Conservation (phyloP, 2,888 invertebrate genomes). For the Ptilodon capucinus region DNA sequence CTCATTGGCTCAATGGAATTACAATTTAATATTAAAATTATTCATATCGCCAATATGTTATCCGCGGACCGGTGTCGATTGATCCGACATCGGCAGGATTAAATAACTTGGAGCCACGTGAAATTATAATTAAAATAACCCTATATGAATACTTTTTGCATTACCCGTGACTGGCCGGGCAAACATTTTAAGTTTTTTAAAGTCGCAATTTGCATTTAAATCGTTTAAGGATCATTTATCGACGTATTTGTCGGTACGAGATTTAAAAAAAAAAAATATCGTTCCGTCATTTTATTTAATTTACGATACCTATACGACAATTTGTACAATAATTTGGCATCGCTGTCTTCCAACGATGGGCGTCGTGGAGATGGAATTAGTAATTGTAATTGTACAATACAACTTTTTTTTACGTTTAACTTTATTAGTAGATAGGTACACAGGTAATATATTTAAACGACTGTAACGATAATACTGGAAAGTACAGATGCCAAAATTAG, state of each 20-base stretch:
- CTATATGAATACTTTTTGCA: constrained; percentile 53
- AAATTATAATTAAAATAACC: constrained; percentile 69
- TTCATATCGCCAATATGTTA: constrained; percentile 38
- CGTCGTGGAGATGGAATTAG: too few relatives aligned
- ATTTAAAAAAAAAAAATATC: constrained; percentile 22
- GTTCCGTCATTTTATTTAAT: constrained; percentile 12
- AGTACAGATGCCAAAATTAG: too few relatives aligned
- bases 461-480: too few relatives aligned
- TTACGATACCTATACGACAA: too few relatives aligned
- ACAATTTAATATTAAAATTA: constrained; percentile 48
- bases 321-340: too few relatives aligned
- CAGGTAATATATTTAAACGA: too few relatives aligned
- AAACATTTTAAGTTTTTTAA: constrained; percentile 62
- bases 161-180: constrained; percentile 34
- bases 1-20: constrained; percentile 42
- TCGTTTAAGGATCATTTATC: constrained; percentile 41
- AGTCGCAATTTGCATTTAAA: constrained; percentile 59
- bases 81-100: constrained; percentile 50
- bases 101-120: constrained; percentile 51
- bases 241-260: constrained; percentile 10
- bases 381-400: too few relatives aligned
- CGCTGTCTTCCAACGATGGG: too few relatives aligned
- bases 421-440: too few relatives aligned
- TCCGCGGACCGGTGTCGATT: constrained; percentile 33
- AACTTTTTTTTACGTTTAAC: too few relatives aligned